A percentile compares a stretch with the other conserved stretches of the same genome.
Conservation (phyloP, 2,113 vertebrate genomes). For the Paraplagusia blochii region DNA sequence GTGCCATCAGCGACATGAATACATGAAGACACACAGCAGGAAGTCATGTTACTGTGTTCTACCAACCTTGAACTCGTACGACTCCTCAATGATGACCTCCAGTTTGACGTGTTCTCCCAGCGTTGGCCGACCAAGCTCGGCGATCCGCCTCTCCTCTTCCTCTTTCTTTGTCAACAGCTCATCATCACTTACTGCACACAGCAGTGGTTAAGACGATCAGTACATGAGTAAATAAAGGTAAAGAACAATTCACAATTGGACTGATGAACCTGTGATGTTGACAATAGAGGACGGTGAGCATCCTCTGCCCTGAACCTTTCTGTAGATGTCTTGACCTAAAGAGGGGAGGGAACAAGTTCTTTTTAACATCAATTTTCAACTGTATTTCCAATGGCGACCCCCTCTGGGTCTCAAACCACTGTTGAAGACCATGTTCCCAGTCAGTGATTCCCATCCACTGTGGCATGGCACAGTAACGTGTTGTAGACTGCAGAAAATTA, state of each 20-base stretch:
- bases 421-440: too few relatives aligned
- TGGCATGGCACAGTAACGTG: too few relatives aligned
- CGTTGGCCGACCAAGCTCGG: conserved; percentile 86
- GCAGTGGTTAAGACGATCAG: not conserved
- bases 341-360: conserved; percentile 30
- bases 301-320: conserved; percentile 63
- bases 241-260: not conserved
- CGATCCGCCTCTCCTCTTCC: conserved; percentile 87
- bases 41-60: not conserved
- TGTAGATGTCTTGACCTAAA: conserved; percentile 61
- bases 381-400: too few relatives aligned
- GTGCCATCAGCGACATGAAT: not conserved
- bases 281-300: conserved; percentile 24
- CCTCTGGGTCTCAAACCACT: too few relatives aligned
- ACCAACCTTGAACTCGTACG: conserved; percentile 95
- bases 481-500: too few relatives aligned
- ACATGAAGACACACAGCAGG: too few relatives aligned
- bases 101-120: conserved; percentile 87
- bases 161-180: conserved; percentile 82
- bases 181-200: conserved; percentile 79
- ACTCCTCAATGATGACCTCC: conserved; percentile 93
- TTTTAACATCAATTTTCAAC: too few relatives aligned
- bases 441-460: too few relatives aligned
- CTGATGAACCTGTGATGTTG: conserved; percentile 52
- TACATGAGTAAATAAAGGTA: not conserved